Conservation (phyloP, 1,140 invertebrate genomes). For the Drosophila arizonae region DNA sequence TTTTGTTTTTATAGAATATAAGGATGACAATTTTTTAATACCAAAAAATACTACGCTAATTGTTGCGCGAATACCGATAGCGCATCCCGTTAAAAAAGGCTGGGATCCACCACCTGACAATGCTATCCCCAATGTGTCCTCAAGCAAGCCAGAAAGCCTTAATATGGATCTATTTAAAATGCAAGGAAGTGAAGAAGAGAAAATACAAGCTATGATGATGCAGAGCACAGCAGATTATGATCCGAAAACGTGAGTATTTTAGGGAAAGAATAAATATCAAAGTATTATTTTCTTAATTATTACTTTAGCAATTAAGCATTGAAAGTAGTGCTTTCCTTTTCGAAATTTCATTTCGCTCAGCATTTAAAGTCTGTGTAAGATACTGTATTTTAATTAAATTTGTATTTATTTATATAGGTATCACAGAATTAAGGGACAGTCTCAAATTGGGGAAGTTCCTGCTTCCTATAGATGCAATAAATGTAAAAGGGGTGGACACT, state of each 20-base stretch:
- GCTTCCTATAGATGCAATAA: slow-evolving; percentile 95
- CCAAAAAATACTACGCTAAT: slow-evolving; percentile 99
- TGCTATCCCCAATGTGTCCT: slow-evolving; percentile 35
- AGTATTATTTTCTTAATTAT: too few species aligned
- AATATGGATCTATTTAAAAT: slow-evolving; percentile 92
- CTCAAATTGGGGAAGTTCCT: slow-evolving; percentile 94
- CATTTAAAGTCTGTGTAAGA: background rate
- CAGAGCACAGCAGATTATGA: slow-evolving; percentile 98
- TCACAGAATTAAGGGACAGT: slow-evolving; percentile 92
- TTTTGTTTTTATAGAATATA: slow-evolving; percentile 89
- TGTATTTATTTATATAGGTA: slow-evolving; percentile 85
- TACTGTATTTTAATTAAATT: background rate
- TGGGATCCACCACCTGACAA: slow-evolving; percentile 85
- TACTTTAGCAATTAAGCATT: too few species aligned
- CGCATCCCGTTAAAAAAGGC: slow-evolving; percentile 88
- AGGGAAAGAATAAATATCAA: background rate
- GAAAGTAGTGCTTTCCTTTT: too few species aligned
- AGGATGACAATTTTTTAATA: slow-evolving; percentile 94
- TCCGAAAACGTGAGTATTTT: slow-evolving; percentile 93
- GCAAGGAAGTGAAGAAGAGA: slow-evolving; percentile 97
- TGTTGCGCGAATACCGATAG: slow-evolving; percentile 94
- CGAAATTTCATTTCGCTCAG: too few species aligned
- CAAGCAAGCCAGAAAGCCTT: slow-evolving; percentile 52
- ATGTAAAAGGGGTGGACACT: slow-evolving; percentile 96
- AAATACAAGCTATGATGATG: slow-evolving; percentile 98